A percentile compares a stretch with the other conserved stretches of the same genome.
Conservation (phyloP, 2,797 vertebrate genomes). For the Esox lucius region DNA sequence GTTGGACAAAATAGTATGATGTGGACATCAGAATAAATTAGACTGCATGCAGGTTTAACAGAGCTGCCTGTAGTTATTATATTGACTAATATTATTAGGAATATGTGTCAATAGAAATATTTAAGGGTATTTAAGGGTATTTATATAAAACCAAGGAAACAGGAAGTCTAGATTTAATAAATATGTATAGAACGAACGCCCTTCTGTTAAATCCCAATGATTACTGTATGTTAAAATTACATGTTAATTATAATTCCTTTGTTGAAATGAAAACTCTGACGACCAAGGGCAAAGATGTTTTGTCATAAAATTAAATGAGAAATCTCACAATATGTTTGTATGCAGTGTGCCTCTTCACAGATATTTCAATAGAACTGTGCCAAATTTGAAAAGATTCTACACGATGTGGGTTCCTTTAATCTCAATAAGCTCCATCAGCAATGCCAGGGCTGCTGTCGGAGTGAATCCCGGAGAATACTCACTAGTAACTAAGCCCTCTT, state of each 20-base stretch:
- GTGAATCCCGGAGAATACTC: neutral
- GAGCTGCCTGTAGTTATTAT: neutral
- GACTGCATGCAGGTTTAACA: neutral
- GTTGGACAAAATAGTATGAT: neutral
- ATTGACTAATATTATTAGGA: too few species aligned
- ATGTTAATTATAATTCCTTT: neutral
- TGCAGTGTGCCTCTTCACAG: neutral
- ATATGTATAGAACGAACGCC: neutral
- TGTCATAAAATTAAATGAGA: neutral
- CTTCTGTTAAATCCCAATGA: neutral
- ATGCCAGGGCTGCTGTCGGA: neutral
- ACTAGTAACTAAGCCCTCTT: neutral
- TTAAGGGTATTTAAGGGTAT: neutral
- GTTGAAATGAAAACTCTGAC: neutral
- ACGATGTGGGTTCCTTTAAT: neutral
- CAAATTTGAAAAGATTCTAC: neutral
- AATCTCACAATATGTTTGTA: neutral
- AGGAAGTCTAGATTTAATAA: neutral
- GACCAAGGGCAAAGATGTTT: neutral
- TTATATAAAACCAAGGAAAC: neutral
- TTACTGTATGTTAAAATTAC: neutral
- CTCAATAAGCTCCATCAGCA: neutral
- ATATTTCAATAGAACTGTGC: neutral
- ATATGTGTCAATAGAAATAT: neutral
- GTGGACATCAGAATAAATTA: neutral